Evolutionary conservation across 2,888 invertebrate genomes (phyloP).

Genomic region (Drosophila anomelani): DNA sequence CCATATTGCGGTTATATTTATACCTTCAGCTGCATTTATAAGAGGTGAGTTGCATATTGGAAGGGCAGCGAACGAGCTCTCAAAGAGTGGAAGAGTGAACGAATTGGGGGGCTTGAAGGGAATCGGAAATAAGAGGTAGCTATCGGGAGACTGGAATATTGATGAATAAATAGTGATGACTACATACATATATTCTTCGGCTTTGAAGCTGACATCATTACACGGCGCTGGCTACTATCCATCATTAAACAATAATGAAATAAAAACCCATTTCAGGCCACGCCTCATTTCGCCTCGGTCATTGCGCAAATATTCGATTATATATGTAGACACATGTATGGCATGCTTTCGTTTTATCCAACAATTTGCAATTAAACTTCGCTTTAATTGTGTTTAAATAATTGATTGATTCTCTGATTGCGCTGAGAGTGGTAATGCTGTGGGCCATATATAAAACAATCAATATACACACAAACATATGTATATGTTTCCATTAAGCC

Average conservation of each 20-base stretch:
- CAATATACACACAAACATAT: neutral
- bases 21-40: slow-evolving; percentile 48
- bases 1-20: slow-evolving; percentile 35
- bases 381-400: slow-evolving; percentile 59
- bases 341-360: slow-evolving; percentile 71
- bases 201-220: slow-evolving; percentile 40
- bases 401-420: slow-evolving; percentile 68
- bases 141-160: slow-evolving; percentile 7
- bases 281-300: slow-evolving; percentile 49
- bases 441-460: slow-evolving; percentile 13
- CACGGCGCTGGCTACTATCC: slow-evolving; percentile 13
- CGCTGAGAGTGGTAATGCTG: slow-evolving; percentile 29
- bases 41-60: slow-evolving; percentile 65
- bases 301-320: slow-evolving; percentile 66
- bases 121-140: neutral
- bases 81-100: slow-evolving; percentile 10
- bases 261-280: slow-evolving; percentile 41
- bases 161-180: slow-evolving; percentile 1
- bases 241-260: slow-evolving; percentile 21
- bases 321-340: slow-evolving; percentile 33
- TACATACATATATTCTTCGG: slow-evolving; percentile 3
- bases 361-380: slow-evolving; percentile 47
- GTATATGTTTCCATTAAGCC: slow-evolving; percentile 8
- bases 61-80: slow-evolving; percentile 5
- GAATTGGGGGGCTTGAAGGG: neutral